A percentile compares a stretch with the other conserved stretches of the same genome.
Conservation (phyloP, 2,113 vertebrate species). For the Scophthalmus maximus region DNA sequence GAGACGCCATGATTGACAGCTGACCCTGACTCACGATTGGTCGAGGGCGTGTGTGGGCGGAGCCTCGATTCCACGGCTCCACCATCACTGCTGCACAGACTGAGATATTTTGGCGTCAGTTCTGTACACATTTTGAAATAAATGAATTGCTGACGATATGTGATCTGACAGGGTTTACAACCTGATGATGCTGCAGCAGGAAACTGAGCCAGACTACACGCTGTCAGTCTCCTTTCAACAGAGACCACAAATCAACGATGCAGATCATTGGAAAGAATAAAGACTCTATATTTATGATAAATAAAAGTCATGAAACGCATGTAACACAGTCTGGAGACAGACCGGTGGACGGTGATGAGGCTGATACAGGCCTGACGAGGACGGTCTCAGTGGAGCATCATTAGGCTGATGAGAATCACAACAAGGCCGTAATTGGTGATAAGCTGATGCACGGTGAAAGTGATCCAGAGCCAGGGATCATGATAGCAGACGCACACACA, state of each 20-base stretch:
- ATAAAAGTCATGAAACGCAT: background rate
- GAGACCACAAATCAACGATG: background rate
- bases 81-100: too few species aligned
- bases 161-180: too few species aligned
- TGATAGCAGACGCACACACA: slow-evolving; percentile 65
- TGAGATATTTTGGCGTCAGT: too few species aligned
- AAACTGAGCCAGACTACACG: background rate
- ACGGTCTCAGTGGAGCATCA: slow-evolving; percentile 75
- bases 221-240: too few species aligned
- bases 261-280: background rate
- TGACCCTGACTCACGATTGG: too few species aligned
- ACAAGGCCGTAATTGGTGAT: slow-evolving; percentile 79
- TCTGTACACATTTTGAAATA: too few species aligned
- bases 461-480: slow-evolving; percentile 74
- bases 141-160: too few species aligned
- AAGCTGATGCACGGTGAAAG: slow-evolving; percentile 79
- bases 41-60: too few species aligned
- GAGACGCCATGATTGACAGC: too few species aligned
- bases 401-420: slow-evolving; percentile 79
- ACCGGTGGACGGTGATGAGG: slow-evolving; percentile 42
- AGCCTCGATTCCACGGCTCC: too few species aligned
- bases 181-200: background rate
- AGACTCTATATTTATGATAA: too few species aligned
- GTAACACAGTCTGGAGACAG: background rate
- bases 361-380: slow-evolving; percentile 44